phyloP scores from a whole-genome alignment of 2,888 invertebrate species.

The Leptarthrus brevirostris region DNA sequence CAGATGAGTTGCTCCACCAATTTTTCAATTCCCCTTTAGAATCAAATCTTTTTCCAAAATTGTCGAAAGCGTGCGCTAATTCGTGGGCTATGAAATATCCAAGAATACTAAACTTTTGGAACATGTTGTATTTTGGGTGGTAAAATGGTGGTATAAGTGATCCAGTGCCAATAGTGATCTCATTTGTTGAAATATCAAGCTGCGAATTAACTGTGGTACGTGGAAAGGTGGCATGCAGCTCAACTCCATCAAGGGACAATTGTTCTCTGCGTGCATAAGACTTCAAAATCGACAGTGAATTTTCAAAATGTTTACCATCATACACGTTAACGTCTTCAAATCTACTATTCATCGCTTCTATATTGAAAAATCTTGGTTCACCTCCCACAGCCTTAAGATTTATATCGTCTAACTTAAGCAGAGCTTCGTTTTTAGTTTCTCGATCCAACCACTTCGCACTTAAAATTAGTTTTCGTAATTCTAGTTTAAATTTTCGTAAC shows the following conservation, averaged over 20 bases:
- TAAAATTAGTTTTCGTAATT: neutral
- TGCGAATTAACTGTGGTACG: neutral
- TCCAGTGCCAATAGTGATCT: slow-evolving; percentile 60
- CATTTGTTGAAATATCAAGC: slow-evolving; percentile 55
- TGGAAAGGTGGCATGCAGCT: neutral
- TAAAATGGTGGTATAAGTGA: slow-evolving; percentile 63
- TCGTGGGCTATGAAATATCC: slow-evolving; percentile 62
- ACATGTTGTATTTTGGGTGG: slow-evolving; percentile 61
- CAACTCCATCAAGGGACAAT: neutral
- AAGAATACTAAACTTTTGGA: slow-evolving; percentile 61
- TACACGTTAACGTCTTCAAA: neutral
- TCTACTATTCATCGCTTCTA: neutral
- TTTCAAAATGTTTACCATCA: neutral
- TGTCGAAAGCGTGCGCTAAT: slow-evolving; percentile 63
- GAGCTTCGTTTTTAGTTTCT: neutral
- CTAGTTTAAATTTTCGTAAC: neutral
- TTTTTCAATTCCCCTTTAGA: slow-evolving; percentile 59
- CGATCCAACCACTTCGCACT: neutral
- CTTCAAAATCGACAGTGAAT: neutral
- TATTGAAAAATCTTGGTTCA: neutral
- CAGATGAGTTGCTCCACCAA: slow-evolving; percentile 62
- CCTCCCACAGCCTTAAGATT: neutral
- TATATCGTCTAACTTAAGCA: neutral
- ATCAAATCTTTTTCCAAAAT: slow-evolving; percentile 61
- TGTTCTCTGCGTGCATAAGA: neutral